These are phyloP conservation scores for Pseudanteris insignis DNA, from an alignment of 2,888 invertebrate species.

Conservation along the genomic window DNA sequence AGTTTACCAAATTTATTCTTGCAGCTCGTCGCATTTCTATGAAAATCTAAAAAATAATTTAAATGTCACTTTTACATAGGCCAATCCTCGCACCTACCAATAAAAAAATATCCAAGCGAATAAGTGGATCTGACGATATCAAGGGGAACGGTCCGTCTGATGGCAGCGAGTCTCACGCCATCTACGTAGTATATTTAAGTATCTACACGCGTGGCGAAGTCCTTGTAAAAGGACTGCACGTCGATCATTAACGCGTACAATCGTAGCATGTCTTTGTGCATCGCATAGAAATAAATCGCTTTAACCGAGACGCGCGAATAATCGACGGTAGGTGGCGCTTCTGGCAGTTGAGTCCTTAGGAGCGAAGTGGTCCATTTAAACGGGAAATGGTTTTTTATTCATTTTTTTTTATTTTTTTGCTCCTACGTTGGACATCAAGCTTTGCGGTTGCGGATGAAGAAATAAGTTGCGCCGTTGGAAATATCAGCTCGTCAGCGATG, in stretches of 20 bases:
- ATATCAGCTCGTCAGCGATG: constrained; percentile 37
- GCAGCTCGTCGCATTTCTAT: constrained; percentile 4
- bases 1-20: constrained; percentile 20
- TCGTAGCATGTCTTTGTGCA: background rate
- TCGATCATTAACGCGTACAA: no score
- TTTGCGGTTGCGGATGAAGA: constrained; percentile 24
- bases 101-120: constrained; percentile 20
- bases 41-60: constrained; percentile 23
- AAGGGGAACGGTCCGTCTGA: no score
- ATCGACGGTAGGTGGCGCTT: constrained; percentile 24
- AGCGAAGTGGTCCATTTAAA: constrained; percentile 1
- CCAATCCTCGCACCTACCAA: constrained; percentile 2
- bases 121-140: constrained; percentile 1
- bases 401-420: background rate
- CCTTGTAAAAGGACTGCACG: no score
- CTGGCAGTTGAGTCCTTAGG: constrained; percentile 8
- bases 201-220: no score
- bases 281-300: constrained; percentile 7
- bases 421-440: constrained; percentile 12
- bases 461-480: constrained; percentile 27
- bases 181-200: no score
- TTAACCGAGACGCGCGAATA: no score
- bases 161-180: no score
- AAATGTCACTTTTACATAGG: constrained; percentile 5
- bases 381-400: constrained; percentile 1